A percentile compares a stretch with the other conserved stretches of the same genome.
Conservation (phyloP, 2,113 vertebrate species). For the Illadopsis cleaveri region DNA sequence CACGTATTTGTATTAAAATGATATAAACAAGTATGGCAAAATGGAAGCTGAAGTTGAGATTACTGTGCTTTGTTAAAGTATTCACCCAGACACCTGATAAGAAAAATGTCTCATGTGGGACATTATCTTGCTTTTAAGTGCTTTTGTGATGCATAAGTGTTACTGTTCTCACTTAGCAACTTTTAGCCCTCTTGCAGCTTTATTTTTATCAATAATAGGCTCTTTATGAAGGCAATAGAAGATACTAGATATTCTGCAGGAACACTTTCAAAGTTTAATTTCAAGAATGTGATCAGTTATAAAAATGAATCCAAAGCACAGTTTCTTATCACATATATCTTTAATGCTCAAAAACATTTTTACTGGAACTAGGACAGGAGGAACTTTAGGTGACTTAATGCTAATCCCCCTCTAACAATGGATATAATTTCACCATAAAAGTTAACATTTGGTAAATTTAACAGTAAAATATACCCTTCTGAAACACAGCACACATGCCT, state of each 20-base stretch:
- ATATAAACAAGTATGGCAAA: background rate
- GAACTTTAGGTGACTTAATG: background rate
- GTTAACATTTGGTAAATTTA: background rate
- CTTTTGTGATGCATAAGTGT: background rate
- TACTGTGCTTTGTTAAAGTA: background rate
- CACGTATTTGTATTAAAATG: background rate
- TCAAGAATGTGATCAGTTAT: background rate
- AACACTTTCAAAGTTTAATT: background rate
- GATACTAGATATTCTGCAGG: background rate
- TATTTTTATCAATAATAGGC: background rate
- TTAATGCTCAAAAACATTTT: background rate
- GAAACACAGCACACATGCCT: background rate
- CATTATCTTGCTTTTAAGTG: background rate
- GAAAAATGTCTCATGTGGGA: background rate
- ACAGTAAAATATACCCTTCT: background rate
- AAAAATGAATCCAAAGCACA: background rate
- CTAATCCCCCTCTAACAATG: background rate
- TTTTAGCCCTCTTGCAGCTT: background rate
- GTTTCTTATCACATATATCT: background rate
- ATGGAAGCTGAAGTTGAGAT: background rate
- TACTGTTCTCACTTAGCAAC: background rate
- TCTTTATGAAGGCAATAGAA: background rate
- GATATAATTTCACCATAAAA: background rate
- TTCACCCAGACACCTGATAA: background rate
- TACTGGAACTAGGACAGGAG: background rate